Percentiles rank a stretch among this genome's conserved stretches.
phyloP scores from a whole-genome alignment of 1,140 invertebrate genomes.

The Bombus sibiricus region DNA sequence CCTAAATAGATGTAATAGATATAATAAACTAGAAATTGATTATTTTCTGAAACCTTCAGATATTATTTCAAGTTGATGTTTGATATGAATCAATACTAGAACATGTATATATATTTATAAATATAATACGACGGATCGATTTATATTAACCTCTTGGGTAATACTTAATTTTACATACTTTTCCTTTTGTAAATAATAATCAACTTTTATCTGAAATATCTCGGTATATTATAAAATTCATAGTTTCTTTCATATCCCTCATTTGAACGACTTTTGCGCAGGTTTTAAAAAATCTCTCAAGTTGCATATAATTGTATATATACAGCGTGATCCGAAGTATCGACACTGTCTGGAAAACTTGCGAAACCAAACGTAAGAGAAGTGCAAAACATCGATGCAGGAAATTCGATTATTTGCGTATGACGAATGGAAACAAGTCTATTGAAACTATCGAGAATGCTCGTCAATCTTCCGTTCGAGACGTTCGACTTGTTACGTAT shows the following conservation, averaged over 20 bases:
- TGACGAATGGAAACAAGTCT: neutral
- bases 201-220: neutral
- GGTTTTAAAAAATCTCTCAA: neutral
- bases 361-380: too few relatives aligned
- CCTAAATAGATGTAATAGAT: neutral
- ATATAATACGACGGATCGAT: too few relatives aligned
- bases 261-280: neutral
- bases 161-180: neutral
- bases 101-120: too few relatives aligned
- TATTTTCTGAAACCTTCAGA: neutral
- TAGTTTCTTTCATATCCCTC: too few relatives aligned
- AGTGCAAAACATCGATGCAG: neutral
- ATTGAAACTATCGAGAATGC: neutral
- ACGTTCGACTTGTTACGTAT: neutral
- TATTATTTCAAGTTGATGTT: too few relatives aligned
- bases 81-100: too few relatives aligned
- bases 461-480: constrained; percentile 16
- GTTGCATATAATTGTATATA: neutral
- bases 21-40: neutral
- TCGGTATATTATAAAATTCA: neutral
- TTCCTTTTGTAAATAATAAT: neutral
- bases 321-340: too few relatives aligned
- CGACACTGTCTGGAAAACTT: too few relatives aligned
- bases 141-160: too few relatives aligned
- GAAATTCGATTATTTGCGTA: neutral